Conservation (phyloP, 2,888 invertebrate genomes). For the Nowickia ferox region DNA sequence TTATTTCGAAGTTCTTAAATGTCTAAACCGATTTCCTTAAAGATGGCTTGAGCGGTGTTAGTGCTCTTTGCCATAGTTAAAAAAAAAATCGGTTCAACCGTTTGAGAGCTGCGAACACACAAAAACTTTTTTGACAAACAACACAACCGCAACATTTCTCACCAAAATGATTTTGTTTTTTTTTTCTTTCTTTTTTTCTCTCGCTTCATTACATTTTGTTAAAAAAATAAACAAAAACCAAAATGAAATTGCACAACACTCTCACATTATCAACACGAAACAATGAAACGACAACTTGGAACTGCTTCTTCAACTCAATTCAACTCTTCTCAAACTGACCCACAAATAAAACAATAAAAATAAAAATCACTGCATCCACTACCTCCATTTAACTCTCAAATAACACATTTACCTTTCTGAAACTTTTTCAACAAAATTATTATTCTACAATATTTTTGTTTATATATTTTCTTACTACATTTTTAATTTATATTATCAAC, state of each 20-base stretch:
- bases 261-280: slow-evolving; percentile 59
- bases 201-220: slow-evolving; percentile 47
- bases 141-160: slow-evolving; percentile 38
- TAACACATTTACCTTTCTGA: not conserved
- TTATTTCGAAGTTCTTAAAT: too few relatives aligned
- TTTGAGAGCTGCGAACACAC: too few relatives aligned
- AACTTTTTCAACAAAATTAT: slow-evolving; percentile 34
- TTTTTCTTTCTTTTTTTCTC: slow-evolving; percentile 71
- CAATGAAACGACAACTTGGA: slow-evolving; percentile 63
- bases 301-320: slow-evolving; percentile 66
- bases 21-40: too few relatives aligned
- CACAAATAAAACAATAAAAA: not conserved
- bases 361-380: slow-evolving; percentile 5
- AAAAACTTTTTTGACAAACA: not conserved
- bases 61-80: too few relatives aligned
- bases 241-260: slow-evolving; percentile 62
- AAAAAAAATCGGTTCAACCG: too few relatives aligned
- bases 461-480: slow-evolving; percentile 39
- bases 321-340: slow-evolving; percentile 48
- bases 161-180: slow-evolving; percentile 72
- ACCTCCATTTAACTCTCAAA: slow-evolving; percentile 1
- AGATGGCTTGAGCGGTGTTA: too few relatives aligned
- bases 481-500: slow-evolving; percentile 36
- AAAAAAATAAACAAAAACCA: slow-evolving; percentile 34
- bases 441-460: slow-evolving; percentile 37